Evolutionary conservation across 2,888 invertebrate genomes (phyloP), one percentile per base, ranked within the genome.

Genomic region (Metacarcinus magister): DNA sequence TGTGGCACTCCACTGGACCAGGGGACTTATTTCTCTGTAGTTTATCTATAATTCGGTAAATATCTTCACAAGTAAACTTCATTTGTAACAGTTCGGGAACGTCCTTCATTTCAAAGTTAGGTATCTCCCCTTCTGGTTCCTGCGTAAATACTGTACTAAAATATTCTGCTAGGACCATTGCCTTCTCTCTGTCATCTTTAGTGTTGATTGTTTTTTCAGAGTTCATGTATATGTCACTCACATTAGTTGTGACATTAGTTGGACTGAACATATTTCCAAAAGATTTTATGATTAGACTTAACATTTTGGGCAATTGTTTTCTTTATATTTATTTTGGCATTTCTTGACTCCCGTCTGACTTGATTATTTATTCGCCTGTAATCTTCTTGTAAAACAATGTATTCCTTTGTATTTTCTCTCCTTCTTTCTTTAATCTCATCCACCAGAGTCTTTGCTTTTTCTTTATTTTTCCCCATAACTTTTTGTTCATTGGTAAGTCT

Each of bases 361-460:
- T 93, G 32, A 28, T 93, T 54, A 32, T 48, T 48, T 10, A 54
- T 19, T 60, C 10, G 8, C 28, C 19, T 28, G 19, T 67, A n/a
- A 75, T 93, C 32, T 28, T 67, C 43, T n/a, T 93, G 75, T n/a
- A 94, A 19, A 19, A 89, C 16, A 2, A 19, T n/a, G 32, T 60
- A 46, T 95, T 90, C 39, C 75, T 43, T 93, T 19, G 1, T 13
- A 60, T 46, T 28, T 39, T 54, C 1, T 46, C n/a, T n/a, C 23
- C 19, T 39, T n/a, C n/a, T 19, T 19, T 44, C 43, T 82, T 95
- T 48, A 90, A 48, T 39, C 90, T 95, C 90, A 89, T 48, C 90
- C 90, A 95, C 90, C 90, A 95, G 28, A 90, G n/a, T 90, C 95
- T 95, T 39, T 95, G 48, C 32, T 95, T 95, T 32, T 90, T 95